Evolutionary conservation across 35 echinoderm and acorn worm genomes (phyloP), one percentile per base, ranked within the genome.

Genomic region (Heliocidaris tuberculata): DNA sequence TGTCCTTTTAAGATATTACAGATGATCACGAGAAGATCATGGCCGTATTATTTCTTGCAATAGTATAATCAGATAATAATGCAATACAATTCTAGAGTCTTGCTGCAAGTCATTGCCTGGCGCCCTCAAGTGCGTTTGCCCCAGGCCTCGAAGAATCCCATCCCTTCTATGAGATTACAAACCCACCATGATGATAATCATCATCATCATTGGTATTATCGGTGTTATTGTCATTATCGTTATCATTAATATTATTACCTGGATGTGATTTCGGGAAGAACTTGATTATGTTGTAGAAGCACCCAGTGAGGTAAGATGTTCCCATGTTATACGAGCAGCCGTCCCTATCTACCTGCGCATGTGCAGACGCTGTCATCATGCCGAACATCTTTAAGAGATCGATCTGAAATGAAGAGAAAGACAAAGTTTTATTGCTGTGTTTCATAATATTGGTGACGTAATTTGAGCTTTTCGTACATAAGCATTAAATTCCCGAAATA

Each of bases 271-370:
- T 95, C 17, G 96, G 97, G 27, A 93, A 96, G 88, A 98, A 98
- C 86, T 97, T 98, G 87, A 99, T 96, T 42, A 99, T 97, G 31
- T 97, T 97, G 85, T 99, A 99, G 48, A 94, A 94, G 60, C 97
- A 96, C 13, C 98, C 98, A 24, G 93, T 94, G 50, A 99, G 94
- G 65, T 99, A 99, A 13, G 97, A 97, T 10, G 98, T 97, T 49
- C 97, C 98, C 56, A 99, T 97, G 94, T 99, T 99, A 94, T 99
- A 99, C 30, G 98, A 97, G 60, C 49, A 93, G 13, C 98, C 98
- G 93, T 99, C 98, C 27, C 95, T 93, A 71, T 99, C 98, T 16
- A 96, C 94, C 61, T 99, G 98, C 17, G 97, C 95, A 95, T 99
- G 98, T 9, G 97, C 97, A 86, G 97, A 96, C 24, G 97, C 95